Conservation (phyloP, 2,797 vertebrate species). For the Vultur gryphus region DNA sequence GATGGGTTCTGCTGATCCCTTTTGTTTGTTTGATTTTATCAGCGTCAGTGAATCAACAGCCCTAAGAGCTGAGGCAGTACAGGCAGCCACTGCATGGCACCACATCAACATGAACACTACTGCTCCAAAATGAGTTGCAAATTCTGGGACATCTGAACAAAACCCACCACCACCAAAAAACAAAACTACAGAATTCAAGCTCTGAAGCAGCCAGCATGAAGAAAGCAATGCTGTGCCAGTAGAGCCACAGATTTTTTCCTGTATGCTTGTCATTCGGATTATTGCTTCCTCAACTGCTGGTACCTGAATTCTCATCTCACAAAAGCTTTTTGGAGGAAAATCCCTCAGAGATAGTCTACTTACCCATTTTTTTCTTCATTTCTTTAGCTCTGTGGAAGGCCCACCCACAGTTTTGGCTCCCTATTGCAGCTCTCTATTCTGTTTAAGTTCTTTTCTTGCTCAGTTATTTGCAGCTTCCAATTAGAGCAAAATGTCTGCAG, state of each 20-base stretch:
- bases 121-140: not conserved
- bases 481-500: not conserved
- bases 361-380: not conserved
- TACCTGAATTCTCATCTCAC: not conserved
- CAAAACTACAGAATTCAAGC: not conserved
- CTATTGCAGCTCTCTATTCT: not conserved
- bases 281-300: not conserved
- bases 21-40: not conserved
- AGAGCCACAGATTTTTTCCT: not conserved
- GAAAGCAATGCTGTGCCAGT: not conserved
- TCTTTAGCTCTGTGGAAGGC: not conserved
- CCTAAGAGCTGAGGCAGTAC: not conserved
- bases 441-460: not conserved
- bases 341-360: not conserved
- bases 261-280: not conserved
- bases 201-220: not conserved
- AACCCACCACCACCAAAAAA: not conserved
- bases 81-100: not conserved
- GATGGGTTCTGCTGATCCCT: not conserved
- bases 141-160: not conserved
- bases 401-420: not conserved
- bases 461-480: not conserved
- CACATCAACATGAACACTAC: rapidly evolving
- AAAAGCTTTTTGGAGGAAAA: not conserved
- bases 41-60: not conserved